A percentile compares a stretch with the other conserved stretches of the same genome.
These are phyloP conservation scores for Actinia tenebrosa DNA, from an alignment of 64 coral and sea anemone genomes.

Conservation along the genomic window DNA sequence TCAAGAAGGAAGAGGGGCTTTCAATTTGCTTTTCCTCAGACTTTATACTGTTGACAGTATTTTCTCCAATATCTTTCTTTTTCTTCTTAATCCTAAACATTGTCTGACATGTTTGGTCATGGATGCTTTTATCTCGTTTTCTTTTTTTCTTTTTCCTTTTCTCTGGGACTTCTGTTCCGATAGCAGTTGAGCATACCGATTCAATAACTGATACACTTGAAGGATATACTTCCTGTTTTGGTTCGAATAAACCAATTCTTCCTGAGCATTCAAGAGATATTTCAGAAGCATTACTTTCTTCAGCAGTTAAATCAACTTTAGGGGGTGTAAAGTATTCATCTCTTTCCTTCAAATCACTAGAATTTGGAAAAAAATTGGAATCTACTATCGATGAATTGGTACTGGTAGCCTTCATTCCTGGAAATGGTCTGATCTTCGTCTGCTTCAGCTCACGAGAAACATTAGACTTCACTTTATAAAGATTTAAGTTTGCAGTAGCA, in stretches of 20 bases:
- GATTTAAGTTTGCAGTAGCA: neutral
- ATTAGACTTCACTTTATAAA: neutral
- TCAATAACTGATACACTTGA: neutral
- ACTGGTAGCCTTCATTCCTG: neutral
- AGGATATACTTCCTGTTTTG: neutral
- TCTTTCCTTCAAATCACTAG: neutral
- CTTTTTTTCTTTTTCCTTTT: conserved; percentile 62
- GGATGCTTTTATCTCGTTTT: conserved; percentile 45
- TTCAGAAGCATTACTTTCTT: conserved; percentile 8
- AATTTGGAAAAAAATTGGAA: neutral
- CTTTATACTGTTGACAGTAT: neutral
- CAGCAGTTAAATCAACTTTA: neutral
- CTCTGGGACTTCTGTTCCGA: neutral
- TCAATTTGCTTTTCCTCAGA: neutral
- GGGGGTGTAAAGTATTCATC: neutral
- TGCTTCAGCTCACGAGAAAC: neutral
- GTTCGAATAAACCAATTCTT: conserved; percentile 26
- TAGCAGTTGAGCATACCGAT: neutral
- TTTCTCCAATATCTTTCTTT: conserved; percentile 16
- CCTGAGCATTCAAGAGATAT: conserved; percentile 55
- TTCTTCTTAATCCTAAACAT: conserved; percentile 87
- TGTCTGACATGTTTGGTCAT: conserved; percentile 73
- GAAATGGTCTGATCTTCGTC: neutral
- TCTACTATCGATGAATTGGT: neutral
- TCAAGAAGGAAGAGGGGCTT: neutral